Percentiles rank a stretch among this genome's conserved stretches.
Conservation (phyloP, 2,888 invertebrate species). For the Harpagoxenus sublaevis region DNA sequence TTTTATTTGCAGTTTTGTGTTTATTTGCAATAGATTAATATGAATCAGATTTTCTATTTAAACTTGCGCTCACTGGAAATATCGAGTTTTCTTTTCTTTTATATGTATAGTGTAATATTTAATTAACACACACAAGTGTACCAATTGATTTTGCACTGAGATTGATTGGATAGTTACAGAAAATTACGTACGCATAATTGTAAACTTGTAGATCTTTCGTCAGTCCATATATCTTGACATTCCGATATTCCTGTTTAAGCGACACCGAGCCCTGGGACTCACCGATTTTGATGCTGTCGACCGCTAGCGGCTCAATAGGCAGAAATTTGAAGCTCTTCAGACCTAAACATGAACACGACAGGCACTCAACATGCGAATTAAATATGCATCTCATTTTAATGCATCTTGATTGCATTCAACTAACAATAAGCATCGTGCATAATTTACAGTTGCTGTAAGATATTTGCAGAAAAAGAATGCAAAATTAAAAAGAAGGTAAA, state of each 20-base stretch:
- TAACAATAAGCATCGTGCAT: too few species aligned
- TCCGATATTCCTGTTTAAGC: conserved; percentile 90
- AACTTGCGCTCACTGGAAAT: background rate
- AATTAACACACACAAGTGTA: background rate
- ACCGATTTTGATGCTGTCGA: conserved; percentile 86
- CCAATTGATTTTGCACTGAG: background rate
- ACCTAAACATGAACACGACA: conserved; percentile 85
- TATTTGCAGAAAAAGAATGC: background rate
- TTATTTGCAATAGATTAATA: background rate
- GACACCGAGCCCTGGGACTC: conserved; percentile 89
- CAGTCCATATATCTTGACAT: conserved; percentile 90
- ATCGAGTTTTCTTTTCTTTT: conserved; percentile 6
- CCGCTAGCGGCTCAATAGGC: conserved; percentile 89
- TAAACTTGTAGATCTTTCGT: conserved; percentile 86
- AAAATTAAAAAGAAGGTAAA: background rate
- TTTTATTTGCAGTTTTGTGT: background rate
- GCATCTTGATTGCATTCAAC: background rate
- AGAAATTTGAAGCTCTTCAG: conserved; percentile 88
- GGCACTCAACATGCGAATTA: background rate
- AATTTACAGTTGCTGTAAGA: background rate
- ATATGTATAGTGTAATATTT: background rate
- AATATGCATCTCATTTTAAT: background rate
- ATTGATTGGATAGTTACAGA: conserved; percentile 84
- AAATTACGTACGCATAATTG: conserved; percentile 87
- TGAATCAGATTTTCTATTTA: background rate